These are phyloP conservation scores for Dorcus parallelipipedus DNA, from an alignment of 2,888 invertebrate genomes.

Conservation along the genomic window DNA sequence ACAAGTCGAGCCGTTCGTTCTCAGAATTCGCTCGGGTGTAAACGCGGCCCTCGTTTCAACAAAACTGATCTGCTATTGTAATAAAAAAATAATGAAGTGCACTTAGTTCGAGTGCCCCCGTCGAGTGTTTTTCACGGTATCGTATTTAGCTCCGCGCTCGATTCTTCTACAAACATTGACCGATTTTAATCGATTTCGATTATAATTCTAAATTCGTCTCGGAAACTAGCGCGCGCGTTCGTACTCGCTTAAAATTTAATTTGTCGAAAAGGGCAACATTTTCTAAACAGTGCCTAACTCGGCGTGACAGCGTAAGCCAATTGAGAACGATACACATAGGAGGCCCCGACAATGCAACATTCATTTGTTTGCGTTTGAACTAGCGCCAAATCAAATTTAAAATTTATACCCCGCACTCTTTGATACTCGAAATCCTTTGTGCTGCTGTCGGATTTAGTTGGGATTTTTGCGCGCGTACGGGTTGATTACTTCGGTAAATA, in stretches of 20 bases:
- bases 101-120: slow-evolving; percentile 5
- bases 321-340: slow-evolving; percentile 35
- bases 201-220: too few species aligned
- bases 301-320: slow-evolving; percentile 46
- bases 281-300: slow-evolving; percentile 24
- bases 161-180: not conserved
- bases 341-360: slow-evolving; percentile 40
- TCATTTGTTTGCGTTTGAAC: slow-evolving; percentile 45
- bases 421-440: slow-evolving; percentile 44
- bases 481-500: slow-evolving; percentile 47
- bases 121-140: slow-evolving; percentile 7
- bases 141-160: not conserved
- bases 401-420: slow-evolving; percentile 46
- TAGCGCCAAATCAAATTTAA: slow-evolving; percentile 48
- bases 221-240: too few species aligned
- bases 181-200: too few species aligned
- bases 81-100: slow-evolving; percentile 13
- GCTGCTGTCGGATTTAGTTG: slow-evolving; percentile 40
- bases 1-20: slow-evolving; percentile 10
- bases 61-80: slow-evolving; percentile 14
- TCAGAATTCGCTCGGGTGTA: slow-evolving; percentile 10
- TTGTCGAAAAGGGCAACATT: slow-evolving; percentile 24
- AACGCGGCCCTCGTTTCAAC: slow-evolving; percentile 7
- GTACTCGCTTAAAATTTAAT: slow-evolving; percentile 25
- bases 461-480: slow-evolving; percentile 43